Evolutionary conservation across 2,797 vertebrate genomes (phyloP).

Genomic region (Gephyroberyx darwinii): DNA sequence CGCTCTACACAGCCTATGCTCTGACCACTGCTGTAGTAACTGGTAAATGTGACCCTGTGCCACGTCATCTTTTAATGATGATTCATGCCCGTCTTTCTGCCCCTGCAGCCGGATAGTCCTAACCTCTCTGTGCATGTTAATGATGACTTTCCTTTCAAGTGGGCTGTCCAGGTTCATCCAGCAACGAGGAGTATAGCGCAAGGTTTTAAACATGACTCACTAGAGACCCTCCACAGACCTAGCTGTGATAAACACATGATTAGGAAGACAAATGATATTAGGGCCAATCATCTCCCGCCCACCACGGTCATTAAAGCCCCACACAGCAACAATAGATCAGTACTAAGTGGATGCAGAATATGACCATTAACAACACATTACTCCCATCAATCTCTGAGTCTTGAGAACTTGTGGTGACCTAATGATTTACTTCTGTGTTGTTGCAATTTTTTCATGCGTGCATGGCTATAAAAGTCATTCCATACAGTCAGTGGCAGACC

Average conservation of each 20-base stretch:
- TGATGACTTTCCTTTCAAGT: slow-evolving; percentile 58
- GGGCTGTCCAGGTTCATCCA: slow-evolving; percentile 43
- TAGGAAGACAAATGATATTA: slow-evolving; percentile 92
- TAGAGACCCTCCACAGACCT: slow-evolving; percentile 80
- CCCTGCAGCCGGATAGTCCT: slow-evolving; percentile 59
- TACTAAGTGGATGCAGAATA: slow-evolving; percentile 92
- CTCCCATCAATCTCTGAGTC: slow-evolving; percentile 83
- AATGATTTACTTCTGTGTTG: slow-evolving; percentile 65
- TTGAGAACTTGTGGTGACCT: slow-evolving; percentile 83
- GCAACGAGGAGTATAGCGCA: slow-evolving; percentile 47
- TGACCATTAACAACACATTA: slow-evolving; percentile 82
- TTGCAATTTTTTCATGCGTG: neutral
- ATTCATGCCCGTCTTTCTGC: slow-evolving; percentile 64
- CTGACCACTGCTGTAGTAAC: slow-evolving; percentile 49
- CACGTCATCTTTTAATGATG: slow-evolving; percentile 72
- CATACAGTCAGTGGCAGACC: slow-evolving; percentile 13
- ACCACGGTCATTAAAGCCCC: slow-evolving; percentile 88
- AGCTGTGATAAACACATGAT: slow-evolving; percentile 89
- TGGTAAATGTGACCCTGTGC: slow-evolving; percentile 55
- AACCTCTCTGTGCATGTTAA: slow-evolving; percentile 71
- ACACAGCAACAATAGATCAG: slow-evolving; percentile 88
- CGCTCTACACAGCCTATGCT: slow-evolving; percentile 13
- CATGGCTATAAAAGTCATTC: slow-evolving; percentile 27
- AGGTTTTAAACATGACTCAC: slow-evolving; percentile 77
- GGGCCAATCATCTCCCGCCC: slow-evolving; percentile 88